Percentiles rank a stretch among this genome's conserved stretches.
phyloP scores from a whole-genome alignment of 2,797 vertebrate species.

The Columba guinea region DNA sequence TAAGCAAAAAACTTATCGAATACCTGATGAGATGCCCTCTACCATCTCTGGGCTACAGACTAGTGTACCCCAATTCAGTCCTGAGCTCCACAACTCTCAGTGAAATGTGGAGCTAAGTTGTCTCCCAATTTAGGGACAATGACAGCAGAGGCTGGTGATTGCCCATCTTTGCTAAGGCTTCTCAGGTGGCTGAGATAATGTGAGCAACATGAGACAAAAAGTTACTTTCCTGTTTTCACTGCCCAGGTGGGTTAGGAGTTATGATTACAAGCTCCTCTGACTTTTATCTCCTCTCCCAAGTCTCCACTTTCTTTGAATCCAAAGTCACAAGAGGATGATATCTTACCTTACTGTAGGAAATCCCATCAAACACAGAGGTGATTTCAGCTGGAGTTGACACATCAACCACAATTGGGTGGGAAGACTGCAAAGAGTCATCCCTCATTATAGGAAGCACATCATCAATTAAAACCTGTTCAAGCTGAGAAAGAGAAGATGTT shows the following conservation, averaged over 20 bases:
- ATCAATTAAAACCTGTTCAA: slow-evolving; percentile 88
- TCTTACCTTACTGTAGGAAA: slow-evolving; percentile 95
- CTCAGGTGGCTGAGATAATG: not conserved
- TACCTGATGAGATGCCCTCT: not conserved
- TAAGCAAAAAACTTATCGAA: not conserved
- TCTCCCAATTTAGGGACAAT: not conserved
- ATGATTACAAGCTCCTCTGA: not conserved
- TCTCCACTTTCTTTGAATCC: not conserved
- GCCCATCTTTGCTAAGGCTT: not conserved
- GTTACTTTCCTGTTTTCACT: not conserved
- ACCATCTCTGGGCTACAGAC: not conserved
- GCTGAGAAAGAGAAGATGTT: slow-evolving; percentile 74
- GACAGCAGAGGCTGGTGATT: not conserved
- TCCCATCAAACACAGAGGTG: slow-evolving; percentile 95
- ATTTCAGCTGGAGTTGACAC: slow-evolving; percentile 93
- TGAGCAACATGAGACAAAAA: not conserved
- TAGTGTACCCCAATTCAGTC: not conserved
- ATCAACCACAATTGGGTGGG: slow-evolving; percentile 88
- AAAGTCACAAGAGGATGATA: not conserved
- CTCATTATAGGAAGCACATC: slow-evolving; percentile 93
- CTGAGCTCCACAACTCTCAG: not conserved
- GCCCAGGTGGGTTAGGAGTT: not conserved
- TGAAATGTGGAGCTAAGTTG: not conserved
- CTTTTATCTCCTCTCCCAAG: not conserved
- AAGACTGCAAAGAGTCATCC: slow-evolving; percentile 90